Evolutionary conservation across 2,797 vertebrate species (phyloP).

Genomic region (Jordanella pulchra): DNA sequence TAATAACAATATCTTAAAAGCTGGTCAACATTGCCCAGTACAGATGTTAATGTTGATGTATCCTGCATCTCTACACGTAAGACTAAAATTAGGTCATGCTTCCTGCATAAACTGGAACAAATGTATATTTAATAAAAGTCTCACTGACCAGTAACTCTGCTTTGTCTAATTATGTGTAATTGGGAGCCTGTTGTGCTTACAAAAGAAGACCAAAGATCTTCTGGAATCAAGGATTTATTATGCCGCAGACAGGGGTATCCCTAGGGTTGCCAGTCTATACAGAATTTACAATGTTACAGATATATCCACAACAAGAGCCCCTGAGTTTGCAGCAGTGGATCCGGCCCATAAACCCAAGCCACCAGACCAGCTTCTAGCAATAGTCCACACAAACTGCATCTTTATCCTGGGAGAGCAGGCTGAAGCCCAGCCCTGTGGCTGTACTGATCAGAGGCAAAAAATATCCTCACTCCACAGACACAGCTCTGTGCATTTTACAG

Average conservation of each 20-base stretch:
- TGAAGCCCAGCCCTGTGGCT: conserved; percentile 54
- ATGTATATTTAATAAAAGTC: neutral
- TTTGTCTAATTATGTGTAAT: neutral
- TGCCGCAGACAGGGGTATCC: conserved; percentile 59
- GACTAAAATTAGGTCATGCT: neutral
- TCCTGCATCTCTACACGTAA: neutral
- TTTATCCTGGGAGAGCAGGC: conserved; percentile 71
- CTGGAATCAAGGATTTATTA: conserved; percentile 15
- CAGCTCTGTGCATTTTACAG: conserved; percentile 78
- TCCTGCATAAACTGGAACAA: neutral
- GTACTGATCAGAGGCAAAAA: conserved; percentile 73
- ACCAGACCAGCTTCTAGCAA: conserved; percentile 54
- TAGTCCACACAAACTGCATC: conserved; percentile 72
- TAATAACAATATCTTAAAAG: neutral
- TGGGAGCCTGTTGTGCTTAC: conserved; percentile 19
- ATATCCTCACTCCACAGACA: conserved; percentile 75
- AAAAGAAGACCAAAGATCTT: neutral
- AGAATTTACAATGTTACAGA: conserved; percentile 43
- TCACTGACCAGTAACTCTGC: neutral
- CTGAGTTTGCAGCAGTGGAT: conserved; percentile 15
- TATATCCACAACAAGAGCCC: conserved; percentile 24
- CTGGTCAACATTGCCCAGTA: neutral
- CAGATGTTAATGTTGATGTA: neutral
- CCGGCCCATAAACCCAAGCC: conserved; percentile 34
- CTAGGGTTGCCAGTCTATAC: conserved; percentile 55